Evolutionary conservation across 2,888 invertebrate genomes (phyloP).

Genomic region (Tachystola acroxantha): DNA sequence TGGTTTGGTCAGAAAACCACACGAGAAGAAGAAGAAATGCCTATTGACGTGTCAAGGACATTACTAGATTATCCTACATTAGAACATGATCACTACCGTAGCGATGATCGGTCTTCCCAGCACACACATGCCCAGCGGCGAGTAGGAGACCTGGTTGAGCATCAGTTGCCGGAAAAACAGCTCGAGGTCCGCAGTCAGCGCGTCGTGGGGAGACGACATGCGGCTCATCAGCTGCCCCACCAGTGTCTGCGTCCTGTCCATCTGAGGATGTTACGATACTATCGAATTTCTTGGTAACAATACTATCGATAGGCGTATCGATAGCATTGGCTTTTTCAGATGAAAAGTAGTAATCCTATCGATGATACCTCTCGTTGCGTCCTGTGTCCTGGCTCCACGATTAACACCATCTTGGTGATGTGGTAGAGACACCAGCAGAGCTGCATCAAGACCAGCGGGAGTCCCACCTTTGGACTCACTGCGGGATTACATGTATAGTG

Average conservation of each 20-base stretch:
- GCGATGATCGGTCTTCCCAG: conserved; percentile 56
- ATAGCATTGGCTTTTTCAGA: no score
- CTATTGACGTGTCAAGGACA: no score
- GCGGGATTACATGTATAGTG: not conserved
- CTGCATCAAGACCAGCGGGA: conserved; percentile 33
- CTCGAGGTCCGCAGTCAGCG: conserved; percentile 45
- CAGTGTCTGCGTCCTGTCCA: conserved; percentile 19
- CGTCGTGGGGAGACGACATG: conserved; percentile 33
- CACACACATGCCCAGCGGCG: conserved; percentile 57
- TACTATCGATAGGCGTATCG: no score
- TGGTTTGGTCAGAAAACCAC: no score
- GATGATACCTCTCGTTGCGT: conserved; percentile 54
- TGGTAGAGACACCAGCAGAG: conserved; percentile 55
- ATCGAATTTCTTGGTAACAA: conserved; percentile 2
- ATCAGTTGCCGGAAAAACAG: conserved; percentile 55
- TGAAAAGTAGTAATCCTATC: no score
- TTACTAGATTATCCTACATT: no score
- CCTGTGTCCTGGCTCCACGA: conserved; percentile 65
- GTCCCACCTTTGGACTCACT: not conserved
- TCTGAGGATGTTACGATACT: conserved; percentile 16
- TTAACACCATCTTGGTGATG: conserved; percentile 39
- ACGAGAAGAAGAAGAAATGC: no score
- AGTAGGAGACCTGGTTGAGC: conserved; percentile 54
- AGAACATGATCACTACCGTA: no score
- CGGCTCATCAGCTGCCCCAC: conserved; percentile 22